phyloP scores from a whole-genome alignment of 2,888 invertebrate genomes.

The Cacoxenus indagator region DNA sequence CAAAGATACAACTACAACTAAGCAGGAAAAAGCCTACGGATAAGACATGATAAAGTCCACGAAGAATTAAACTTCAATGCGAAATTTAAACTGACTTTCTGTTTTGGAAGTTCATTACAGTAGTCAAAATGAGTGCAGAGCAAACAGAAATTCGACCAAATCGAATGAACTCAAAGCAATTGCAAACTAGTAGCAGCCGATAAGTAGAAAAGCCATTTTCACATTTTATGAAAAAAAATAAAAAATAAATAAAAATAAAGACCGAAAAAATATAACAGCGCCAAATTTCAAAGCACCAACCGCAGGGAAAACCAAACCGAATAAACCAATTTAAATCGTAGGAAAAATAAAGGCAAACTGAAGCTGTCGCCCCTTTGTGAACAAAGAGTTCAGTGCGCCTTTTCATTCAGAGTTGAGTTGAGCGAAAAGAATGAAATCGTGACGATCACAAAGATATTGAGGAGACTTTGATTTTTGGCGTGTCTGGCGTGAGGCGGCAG shows the following conservation, averaged over 20 bases:
- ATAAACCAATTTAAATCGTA: background rate
- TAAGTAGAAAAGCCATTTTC: too few relatives aligned
- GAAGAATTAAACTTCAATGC: background rate
- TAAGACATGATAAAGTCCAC: background rate
- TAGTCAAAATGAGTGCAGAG: background rate
- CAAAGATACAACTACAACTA: background rate
- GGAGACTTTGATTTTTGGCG: constrained; percentile 31
- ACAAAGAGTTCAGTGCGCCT: background rate
- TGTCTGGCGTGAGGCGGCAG: background rate
- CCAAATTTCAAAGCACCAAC: too few relatives aligned
- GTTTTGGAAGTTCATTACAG: constrained; percentile 4
- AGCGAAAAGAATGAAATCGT: constrained; percentile 35
- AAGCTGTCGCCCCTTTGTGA: background rate
- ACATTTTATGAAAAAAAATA: too few relatives aligned
- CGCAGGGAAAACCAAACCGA: too few relatives aligned
- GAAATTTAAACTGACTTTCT: background rate
- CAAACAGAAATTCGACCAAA: too few relatives aligned
- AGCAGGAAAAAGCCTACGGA: background rate
- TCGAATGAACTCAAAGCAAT: background rate
- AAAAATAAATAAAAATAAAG: too few relatives aligned
- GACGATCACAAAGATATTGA: constrained; percentile 57
- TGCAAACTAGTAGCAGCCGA: background rate
- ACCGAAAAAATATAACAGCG: too few relatives aligned
- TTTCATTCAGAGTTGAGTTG: background rate
- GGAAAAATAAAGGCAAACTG: background rate